Evolutionary conservation across 2,113 vertebrate species (phyloP).

Genomic region (Lepus europaeus): DNA sequence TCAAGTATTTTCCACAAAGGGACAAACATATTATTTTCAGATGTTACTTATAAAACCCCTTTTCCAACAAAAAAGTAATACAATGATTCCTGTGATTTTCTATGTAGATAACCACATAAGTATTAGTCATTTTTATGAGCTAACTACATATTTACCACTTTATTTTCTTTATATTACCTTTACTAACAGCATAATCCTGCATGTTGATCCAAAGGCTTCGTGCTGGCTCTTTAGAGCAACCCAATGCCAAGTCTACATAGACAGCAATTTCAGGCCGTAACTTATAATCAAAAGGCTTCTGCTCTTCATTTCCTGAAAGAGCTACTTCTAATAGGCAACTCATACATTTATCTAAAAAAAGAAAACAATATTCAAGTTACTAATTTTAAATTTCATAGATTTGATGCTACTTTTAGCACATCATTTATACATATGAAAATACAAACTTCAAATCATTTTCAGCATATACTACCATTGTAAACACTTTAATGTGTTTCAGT

Average conservation of each 20-base stretch:
- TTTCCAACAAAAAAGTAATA: slow-evolving; percentile 28
- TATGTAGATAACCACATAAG: neutral
- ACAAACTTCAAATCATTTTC: slow-evolving; percentile 52
- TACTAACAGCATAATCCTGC: slow-evolving; percentile 97
- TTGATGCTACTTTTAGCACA: slow-evolving; percentile 1
- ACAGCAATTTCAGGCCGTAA: slow-evolving; percentile 92
- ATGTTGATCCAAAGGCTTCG: slow-evolving; percentile 97
- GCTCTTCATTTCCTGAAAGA: slow-evolving; percentile 97
- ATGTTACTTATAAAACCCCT: slow-evolving; percentile 14
- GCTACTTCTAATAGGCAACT: slow-evolving; percentile 96
- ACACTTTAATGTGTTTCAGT: slow-evolving; percentile 33
- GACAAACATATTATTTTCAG: slow-evolving; percentile 6
- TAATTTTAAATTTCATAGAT: slow-evolving; percentile 59
- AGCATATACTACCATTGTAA: slow-evolving; percentile 34
- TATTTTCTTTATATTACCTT: slow-evolving; percentile 90
- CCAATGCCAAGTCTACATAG: slow-evolving; percentile 95
- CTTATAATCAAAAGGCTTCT: slow-evolving; percentile 97
- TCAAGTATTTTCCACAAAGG: slow-evolving; percentile 30
- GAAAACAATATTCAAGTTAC: slow-evolving; percentile 57
- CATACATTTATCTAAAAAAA: slow-evolving; percentile 93
- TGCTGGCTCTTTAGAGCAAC: slow-evolving; percentile 96
- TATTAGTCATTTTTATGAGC: neutral
- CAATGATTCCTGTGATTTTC: neutral
- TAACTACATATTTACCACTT: neutral
- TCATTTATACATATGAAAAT: slow-evolving; percentile 39